phyloP scores from a whole-genome alignment of 2,113 vertebrate genomes.

The Microtus ochrogaster region DNA sequence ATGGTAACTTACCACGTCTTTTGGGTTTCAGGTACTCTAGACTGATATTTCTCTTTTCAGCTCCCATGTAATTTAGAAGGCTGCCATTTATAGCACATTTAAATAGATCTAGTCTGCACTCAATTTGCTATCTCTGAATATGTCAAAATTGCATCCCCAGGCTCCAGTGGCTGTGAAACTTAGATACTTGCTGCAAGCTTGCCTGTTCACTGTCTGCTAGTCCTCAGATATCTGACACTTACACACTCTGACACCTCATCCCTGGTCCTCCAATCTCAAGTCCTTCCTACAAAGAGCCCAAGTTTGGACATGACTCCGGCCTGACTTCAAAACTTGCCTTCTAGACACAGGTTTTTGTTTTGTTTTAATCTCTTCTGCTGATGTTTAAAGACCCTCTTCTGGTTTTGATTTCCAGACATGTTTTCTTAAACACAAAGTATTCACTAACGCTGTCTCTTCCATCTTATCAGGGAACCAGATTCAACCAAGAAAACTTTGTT shows the following conservation, averaged over 20 bases:
- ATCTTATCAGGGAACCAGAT: not conserved
- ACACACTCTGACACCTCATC: not conserved
- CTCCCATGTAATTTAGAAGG: not conserved
- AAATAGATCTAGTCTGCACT: not conserved
- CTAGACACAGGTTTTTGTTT: not conserved
- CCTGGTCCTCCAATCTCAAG: not conserved
- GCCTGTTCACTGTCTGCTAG: not conserved
- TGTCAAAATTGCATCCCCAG: not conserved
- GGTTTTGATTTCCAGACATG: not conserved
- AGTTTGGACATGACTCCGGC: not conserved
- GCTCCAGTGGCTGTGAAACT: not conserved
- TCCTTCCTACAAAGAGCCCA: not conserved
- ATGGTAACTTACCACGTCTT: not conserved
- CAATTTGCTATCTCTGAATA: not conserved
- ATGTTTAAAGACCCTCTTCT: not conserved
- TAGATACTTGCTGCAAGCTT: constrained; percentile 14
- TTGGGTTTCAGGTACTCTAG: not conserved
- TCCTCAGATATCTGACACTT: not conserved
- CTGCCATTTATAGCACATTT: not conserved
- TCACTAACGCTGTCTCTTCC: not conserved
- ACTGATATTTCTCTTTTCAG: not conserved
- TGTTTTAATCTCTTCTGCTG: not conserved
- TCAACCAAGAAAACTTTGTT: not conserved
- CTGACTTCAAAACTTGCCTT: not conserved
- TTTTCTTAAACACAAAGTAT: not conserved